Base-by-base conservation (phyloP, 2,888 invertebrate genomes). In the Slavum lentiscoides region DNA sequence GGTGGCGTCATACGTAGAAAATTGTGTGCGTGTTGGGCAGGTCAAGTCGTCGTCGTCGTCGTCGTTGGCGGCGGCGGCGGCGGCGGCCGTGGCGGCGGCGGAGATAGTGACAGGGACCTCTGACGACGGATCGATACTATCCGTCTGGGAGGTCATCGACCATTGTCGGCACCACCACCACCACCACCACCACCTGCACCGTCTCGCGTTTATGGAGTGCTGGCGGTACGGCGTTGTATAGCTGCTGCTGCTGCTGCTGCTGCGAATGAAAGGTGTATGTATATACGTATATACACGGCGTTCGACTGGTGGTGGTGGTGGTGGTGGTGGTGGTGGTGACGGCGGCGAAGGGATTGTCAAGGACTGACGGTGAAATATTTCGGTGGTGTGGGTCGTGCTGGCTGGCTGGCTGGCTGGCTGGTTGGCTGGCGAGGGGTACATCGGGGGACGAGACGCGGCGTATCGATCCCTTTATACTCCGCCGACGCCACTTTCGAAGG, bases 21-120 rank as follows among this genome's bases (percentile, higher is more conserved):
- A 72, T 0, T 15, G 66, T 72, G 64, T 77, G 77, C 70, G 80
- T 80, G 80, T 80, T 80, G 80, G 72, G 80, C 72, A 80, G 80
- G 80, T 80, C 80, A 80, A 72, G 80, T 80, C 64, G 58, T 69
- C 77, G 37, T 37, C 77, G 77, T 62, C 69, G 68, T 17, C 15
- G 77, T 17, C 61, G 49, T 49, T 5, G 61, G 13, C 30, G 49
- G 67, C 13, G 9, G 59, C 15, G 11, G 55, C 21, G 8, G 37
- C 11, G n/a, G 21, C 58, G n/a, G 66, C 39, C 39, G 53, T 9
- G 13, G 37, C 17, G 13, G 73, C 19, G 21, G 30, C 43, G 21
- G 49, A 5, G 17, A 23, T 17, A 49, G 23, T 62, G 61, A 19
- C n/a, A n/a, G 55, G 49, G 55, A 37, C 64, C 11, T 11, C 69